Evolutionary conservation across 2,888 invertebrate genomes (phyloP), one percentile per base, ranked within the genome.

Genomic region (Zaprionus bogoriensis): DNA sequence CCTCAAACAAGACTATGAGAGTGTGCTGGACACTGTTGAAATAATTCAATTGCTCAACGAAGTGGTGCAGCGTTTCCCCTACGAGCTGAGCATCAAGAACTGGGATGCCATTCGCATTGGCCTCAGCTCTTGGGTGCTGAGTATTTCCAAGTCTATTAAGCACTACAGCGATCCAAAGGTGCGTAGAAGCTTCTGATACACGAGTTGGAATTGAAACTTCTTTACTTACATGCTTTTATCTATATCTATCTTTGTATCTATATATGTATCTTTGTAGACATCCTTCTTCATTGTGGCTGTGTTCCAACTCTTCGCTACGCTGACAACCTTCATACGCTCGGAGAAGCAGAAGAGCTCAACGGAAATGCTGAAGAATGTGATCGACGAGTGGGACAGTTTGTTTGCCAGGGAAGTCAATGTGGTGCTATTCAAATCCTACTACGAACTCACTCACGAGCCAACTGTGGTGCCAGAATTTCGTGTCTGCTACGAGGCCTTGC

Each of bases 91-190:
- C 20, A 82, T 89, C 6, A 88, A 92, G 67, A 93, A 94, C 76
- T 96, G 96, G 96, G 96, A 96, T 91, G 94, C 95, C 87, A 91
- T 94, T 73, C 92, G 95, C 71, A 93, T 96, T 87, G 92, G 94
- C 52, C 90, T 95, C 25, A 94, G 94, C 61, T 93, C 94, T 12
- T 94, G 96, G 93, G 91, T 94, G 38, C 77, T 91, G 87, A 92
- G 88, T 92, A 93, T 73, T 74, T 93, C 75, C 83, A 89, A 88
- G 90, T 91, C 89, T 19, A 69, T 89, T 66, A 58, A 89, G 14
- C 66, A 89, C 62, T 92, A 92, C 87, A 88, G 88, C 39, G 91
- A 92, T 70, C 89, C 92, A 45, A 93, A 94, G 92, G 94, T 94
- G 67, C 59, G 58, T 32, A 28, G 20, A 41, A 48, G n/a, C n/a